Evolutionary conservation across 2,113 vertebrate species (phyloP), one percentile per base, ranked within the genome.

Genomic region (Neolamprologus hecqui): DNA sequence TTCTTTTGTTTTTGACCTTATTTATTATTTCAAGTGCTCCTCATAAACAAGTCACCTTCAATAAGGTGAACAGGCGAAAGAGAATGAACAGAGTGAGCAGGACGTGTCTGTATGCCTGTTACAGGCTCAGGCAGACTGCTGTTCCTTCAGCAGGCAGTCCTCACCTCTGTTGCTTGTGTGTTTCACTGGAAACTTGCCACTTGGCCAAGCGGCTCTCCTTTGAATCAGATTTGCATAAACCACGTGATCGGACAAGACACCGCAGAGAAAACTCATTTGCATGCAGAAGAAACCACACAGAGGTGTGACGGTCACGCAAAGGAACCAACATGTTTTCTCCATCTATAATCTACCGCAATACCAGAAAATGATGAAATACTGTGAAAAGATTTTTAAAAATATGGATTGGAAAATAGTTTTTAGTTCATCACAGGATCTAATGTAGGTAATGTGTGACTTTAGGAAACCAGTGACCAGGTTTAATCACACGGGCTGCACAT

Each of bases 191-290:
- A 49, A 77, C 42, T 77, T 77, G 23, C 23, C 42, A 31, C 70
- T 77, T 17, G 4, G 42, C 42, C 14, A 12, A 77, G 42, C 2
- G 17, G 23, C 45, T 49, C 26, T 77, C 45, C 45, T 77, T n/a
- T 51, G 26, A 49, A 31, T 49, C 42, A 1, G 53, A 79, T 84
- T 87, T 84, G 81, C 75, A 86, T 90, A 77, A 63, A 58, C 17
- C 9, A 3, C 15, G 5, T 3, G 14, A 49, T 85, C 26, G 83
- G 40, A 80, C 49, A 15, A 79, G 60, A 79, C 26, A 60, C 49
- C 21, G 54, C 19, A 3, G 63, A 84, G 28, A 31, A n/a, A 60
- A 40, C 28, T 84, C 5, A 45, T 89, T 77, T 85, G 23, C 54
- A 84, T 83, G 83, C 83, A 80, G 60, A 15, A 53, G 23, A 28